These are phyloP conservation scores for Pogoniulus pusillus DNA, from an alignment of 2,797 vertebrate genomes.

Conservation along the genomic window DNA sequence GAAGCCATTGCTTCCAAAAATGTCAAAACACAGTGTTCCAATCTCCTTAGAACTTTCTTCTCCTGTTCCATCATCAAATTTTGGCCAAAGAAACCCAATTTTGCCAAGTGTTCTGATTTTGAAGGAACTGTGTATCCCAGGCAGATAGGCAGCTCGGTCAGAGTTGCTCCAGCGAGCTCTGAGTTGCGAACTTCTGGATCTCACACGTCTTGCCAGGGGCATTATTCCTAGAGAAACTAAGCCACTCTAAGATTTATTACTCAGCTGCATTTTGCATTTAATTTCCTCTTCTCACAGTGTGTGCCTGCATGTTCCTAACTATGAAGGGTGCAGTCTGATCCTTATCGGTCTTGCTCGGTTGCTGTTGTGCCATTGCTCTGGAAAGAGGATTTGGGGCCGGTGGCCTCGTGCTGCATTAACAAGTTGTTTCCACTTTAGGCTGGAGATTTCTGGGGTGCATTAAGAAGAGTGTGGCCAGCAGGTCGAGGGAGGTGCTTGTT, in stretches of 20 bases:
- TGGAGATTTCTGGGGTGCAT: not conserved
- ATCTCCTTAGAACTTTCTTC: conserved; percentile 14
- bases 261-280: conserved; percentile 57
- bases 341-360: conserved; percentile 18
- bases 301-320: conserved; percentile 47
- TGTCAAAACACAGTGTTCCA: not conserved
- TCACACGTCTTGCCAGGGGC: conserved; percentile 42
- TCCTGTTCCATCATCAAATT: conserved; percentile 31
- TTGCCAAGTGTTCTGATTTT: conserved; percentile 10
- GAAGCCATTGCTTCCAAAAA: conserved; percentile 25
- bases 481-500: too few species aligned
- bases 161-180: conserved; percentile 4
- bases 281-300: conserved; percentile 62
- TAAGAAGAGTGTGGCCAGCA: too few species aligned
- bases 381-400: conserved; percentile 11
- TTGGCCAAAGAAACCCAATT: conserved; percentile 15
- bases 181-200: conserved; percentile 51
- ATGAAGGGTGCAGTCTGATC: conserved; percentile 52
- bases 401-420: not conserved
- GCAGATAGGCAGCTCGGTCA: not conserved
- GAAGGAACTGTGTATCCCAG: conserved; percentile 10
- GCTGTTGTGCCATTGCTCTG: not conserved
- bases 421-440: not conserved
- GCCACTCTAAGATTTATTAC: conserved; percentile 62
- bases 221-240: conserved; percentile 66